Conservation (phyloP, 2,797 vertebrate species). For the Phataginus tricuspis region DNA sequence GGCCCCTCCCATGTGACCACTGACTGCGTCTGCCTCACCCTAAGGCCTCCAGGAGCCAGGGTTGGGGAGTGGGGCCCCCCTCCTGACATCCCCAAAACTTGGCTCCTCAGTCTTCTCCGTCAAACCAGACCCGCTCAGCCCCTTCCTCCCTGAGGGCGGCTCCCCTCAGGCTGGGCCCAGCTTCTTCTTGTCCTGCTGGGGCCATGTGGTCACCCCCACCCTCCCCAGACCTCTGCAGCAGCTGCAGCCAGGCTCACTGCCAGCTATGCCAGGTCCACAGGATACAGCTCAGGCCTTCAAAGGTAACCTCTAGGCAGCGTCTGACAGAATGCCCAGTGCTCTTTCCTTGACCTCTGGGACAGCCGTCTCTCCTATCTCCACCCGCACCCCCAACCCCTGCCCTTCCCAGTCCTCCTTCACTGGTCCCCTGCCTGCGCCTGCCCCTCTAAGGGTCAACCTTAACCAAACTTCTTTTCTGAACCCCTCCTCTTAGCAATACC, state of each 20-base stretch:
- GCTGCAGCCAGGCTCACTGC: not conserved
- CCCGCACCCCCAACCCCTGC: not conserved
- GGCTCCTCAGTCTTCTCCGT: not conserved
- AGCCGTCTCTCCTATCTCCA: not conserved
- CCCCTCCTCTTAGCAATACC: not conserved
- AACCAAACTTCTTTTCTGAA: not conserved
- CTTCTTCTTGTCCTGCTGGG: not conserved
- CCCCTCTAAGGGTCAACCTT: not conserved
- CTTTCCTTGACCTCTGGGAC: not conserved
- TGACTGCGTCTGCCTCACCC: not conserved
- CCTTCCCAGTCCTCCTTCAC: not conserved
- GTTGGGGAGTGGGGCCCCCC: too few species aligned
- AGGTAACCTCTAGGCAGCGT: rapidly evolving
- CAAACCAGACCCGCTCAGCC: not conserved
- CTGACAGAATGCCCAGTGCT: not conserved
- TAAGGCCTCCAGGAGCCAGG: not conserved
- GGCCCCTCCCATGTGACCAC: not conserved
- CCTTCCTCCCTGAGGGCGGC: not conserved
- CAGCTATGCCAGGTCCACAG: not conserved
- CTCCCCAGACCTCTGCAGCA: not conserved
- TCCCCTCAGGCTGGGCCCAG: not conserved
- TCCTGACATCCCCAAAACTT: not conserved
- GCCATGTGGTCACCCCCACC: rapidly evolving
- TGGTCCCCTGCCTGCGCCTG: not conserved
- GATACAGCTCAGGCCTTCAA: not conserved